A percentile compares a stretch with the other conserved stretches of the same genome.
phyloP scores from a whole-genome alignment of 2,797 vertebrate genomes.

The Chloroceryle inda region DNA sequence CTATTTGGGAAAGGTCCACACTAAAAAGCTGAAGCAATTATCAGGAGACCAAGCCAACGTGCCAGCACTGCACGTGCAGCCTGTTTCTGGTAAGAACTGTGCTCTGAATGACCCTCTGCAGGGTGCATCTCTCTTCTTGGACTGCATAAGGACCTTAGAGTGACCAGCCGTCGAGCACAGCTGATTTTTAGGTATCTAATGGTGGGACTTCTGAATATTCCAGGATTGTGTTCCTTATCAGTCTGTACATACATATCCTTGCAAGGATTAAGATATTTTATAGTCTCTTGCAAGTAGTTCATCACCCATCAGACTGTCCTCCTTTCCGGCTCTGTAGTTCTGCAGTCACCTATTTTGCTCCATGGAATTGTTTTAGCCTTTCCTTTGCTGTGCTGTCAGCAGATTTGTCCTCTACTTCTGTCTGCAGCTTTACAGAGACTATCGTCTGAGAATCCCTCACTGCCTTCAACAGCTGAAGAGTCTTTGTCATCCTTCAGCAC shows the following conservation, averaged over 20 bases:
- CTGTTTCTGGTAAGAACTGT: constrained; percentile 67
- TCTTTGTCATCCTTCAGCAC: neutral
- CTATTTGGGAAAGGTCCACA: constrained; percentile 86
- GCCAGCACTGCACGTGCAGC: constrained; percentile 12
- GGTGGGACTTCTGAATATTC: neutral
- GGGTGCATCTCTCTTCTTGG: neutral
- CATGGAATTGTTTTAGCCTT: neutral
- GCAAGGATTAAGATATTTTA: neutral
- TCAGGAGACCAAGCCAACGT: constrained; percentile 26
- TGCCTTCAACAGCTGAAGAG: constrained; percentile 33
- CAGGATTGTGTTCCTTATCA: neutral
- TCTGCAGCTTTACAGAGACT: constrained; percentile 25
- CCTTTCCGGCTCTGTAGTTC: neutral
- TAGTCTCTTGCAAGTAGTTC: neutral
- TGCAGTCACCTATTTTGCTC: neutral
- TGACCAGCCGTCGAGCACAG: neutral
- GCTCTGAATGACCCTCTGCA: neutral
- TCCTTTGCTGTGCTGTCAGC: constrained; percentile 20
- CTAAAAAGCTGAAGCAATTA: constrained; percentile 84
- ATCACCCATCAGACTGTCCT: neutral
- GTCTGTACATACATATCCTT: neutral
- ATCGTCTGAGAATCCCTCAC: constrained; percentile 10
- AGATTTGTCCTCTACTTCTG: constrained; percentile 21
- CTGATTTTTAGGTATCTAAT: neutral
- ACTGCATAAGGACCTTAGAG: neutral